A percentile compares a stretch with the other conserved stretches of the same genome.
Evolutionary conservation across 2,888 invertebrate species (phyloP).

Genomic region (Sarcophaga caerulescens): DNA sequence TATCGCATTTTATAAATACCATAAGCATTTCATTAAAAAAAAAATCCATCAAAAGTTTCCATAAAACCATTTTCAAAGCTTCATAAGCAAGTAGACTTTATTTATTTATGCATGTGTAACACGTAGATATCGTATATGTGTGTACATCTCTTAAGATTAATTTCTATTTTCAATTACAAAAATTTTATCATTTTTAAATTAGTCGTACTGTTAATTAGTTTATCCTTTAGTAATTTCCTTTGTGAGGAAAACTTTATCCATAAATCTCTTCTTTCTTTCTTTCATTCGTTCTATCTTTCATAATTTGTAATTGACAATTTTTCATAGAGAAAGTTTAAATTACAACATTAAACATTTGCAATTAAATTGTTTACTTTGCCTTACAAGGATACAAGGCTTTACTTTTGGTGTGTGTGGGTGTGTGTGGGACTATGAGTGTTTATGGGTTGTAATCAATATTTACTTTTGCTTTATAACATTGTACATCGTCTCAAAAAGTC

Average conservation of each 20-base stretch:
- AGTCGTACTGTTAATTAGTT: conserved; percentile 21
- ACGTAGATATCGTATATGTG: no score
- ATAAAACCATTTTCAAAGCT: background rate
- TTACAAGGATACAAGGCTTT: background rate
- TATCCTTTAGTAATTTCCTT: conserved; percentile 42
- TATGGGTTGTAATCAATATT: conserved; percentile 21
- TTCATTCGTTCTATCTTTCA: background rate
- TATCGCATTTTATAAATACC: background rate
- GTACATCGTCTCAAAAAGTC: conserved; percentile 21
- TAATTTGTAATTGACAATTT: background rate
- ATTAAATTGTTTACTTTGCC: conserved; percentile 21
- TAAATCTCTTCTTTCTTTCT: background rate
- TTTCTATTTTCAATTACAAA: background rate
- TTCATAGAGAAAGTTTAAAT: conserved; percentile 9
- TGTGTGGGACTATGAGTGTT: background rate
- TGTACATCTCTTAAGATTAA: no score
- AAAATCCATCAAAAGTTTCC: background rate
- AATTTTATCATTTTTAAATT: background rate
- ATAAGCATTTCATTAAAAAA: background rate
- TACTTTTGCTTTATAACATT: background rate
- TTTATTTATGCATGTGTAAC: no score
- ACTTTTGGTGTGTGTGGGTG: background rate
- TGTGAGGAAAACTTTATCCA: background rate
- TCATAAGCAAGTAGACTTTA: no score
- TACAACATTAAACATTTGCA: background rate